These are phyloP conservation scores for Cyprinodon tularosa DNA, from an alignment of 2,113 vertebrate species.

Conservation along the genomic window DNA sequence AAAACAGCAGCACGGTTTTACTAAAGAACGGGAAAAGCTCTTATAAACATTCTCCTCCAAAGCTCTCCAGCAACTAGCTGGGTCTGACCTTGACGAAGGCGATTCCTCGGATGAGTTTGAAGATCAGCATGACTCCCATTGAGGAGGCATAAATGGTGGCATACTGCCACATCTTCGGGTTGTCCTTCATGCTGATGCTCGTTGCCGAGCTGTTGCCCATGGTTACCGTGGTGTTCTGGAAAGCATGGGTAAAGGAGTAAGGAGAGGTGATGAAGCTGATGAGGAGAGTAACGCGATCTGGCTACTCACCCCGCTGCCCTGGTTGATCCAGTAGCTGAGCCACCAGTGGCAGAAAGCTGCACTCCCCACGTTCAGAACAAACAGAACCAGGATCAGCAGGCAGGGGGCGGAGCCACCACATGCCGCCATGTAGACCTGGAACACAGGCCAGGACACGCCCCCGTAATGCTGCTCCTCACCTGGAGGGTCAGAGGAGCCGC, in stretches of 20 bases:
- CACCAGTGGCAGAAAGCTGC: slow-evolving; percentile 94
- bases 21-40: no score
- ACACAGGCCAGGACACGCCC: slow-evolving; percentile 89
- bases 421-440: slow-evolving; percentile 86
- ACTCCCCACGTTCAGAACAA: slow-evolving; percentile 91
- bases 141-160: slow-evolving; percentile 88
- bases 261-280: background rate
- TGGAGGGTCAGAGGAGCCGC: slow-evolving; percentile 4
- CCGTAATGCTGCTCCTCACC: slow-evolving; percentile 88
- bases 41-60: no score
- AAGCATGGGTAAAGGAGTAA: background rate
- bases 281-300: no score
- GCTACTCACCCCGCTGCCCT: slow-evolving; percentile 91
- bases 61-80: no score
- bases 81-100: slow-evolving; percentile 90
- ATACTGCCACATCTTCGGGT: slow-evolving; percentile 89
- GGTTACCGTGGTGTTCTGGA: slow-evolving; percentile 81
- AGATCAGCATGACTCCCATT: slow-evolving; percentile 90
- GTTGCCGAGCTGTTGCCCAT: slow-evolving; percentile 82
- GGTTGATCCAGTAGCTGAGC: slow-evolving; percentile 96
- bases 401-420: slow-evolving; percentile 88
- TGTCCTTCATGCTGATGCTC: slow-evolving; percentile 90
- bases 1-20: no score
- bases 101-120: slow-evolving; percentile 88
- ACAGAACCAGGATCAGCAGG: slow-evolving; percentile 86